Percentiles rank a stretch among this genome's conserved stretches.
Evolutionary conservation across 2,797 vertebrate genomes (phyloP).

Genomic region (Hippocampus kuda): DNA sequence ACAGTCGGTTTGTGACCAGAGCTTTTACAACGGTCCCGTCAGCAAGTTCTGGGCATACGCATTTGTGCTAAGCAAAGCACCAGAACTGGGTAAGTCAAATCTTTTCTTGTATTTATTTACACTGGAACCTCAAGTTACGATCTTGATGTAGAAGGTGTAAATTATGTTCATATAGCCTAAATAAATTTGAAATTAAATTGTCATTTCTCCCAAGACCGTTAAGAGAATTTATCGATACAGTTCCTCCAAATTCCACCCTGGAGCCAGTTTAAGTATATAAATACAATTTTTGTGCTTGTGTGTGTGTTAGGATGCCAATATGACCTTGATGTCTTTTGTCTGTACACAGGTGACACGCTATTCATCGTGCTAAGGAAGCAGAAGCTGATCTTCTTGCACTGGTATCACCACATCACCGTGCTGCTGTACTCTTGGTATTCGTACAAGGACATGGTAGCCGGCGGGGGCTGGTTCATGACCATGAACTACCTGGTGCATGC

Average conservation of each 20-base stretch:
- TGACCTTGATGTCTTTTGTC: not conserved
- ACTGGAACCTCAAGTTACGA: too few relatives aligned
- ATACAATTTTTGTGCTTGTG: too few relatives aligned
- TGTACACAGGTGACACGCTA: slow-evolving; percentile 83
- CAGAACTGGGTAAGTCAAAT: slow-evolving; percentile 84
- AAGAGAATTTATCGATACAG: too few relatives aligned
- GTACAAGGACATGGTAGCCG: slow-evolving; percentile 99
- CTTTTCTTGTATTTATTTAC: too few relatives aligned
- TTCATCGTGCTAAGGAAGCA: slow-evolving; percentile 98
- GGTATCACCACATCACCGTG: slow-evolving; percentile 99
- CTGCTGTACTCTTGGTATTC: slow-evolving; percentile 99
- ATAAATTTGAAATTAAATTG: too few relatives aligned
- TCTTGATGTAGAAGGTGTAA: too few relatives aligned
- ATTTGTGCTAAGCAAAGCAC: slow-evolving; percentile 98
- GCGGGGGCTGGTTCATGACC: slow-evolving; percentile 99
- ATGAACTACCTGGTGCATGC: slow-evolving; percentile 99
- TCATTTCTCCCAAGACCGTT: too few relatives aligned
- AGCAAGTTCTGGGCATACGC: slow-evolving; percentile 99
- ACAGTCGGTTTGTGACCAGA: slow-evolving; percentile 96
- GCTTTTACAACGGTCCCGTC: slow-evolving; percentile 98
- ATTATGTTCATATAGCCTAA: too few relatives aligned
- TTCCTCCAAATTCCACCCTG: too few relatives aligned
- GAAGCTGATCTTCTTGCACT: slow-evolving; percentile 99
- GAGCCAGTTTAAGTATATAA: too few relatives aligned
- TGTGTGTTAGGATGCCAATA: not conserved